Conservation (phyloP, 2,888 invertebrate species). For the Cactoblastis cactorum region DNA sequence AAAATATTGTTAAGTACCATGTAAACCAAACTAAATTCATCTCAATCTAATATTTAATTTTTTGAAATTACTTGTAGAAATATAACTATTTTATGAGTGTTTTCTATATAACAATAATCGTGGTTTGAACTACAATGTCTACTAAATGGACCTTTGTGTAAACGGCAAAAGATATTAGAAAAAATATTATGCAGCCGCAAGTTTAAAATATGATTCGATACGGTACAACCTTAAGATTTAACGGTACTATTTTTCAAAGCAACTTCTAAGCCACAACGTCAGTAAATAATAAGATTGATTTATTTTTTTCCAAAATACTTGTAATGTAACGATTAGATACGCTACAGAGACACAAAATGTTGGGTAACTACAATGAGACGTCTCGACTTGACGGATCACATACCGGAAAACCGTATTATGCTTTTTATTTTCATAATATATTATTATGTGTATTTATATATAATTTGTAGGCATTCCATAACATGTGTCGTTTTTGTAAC, state of each 20-base stretch:
- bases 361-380: constrained; percentile 19
- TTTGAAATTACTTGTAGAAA: no score
- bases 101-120: no score
- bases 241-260: constrained; percentile 42
- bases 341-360: constrained; percentile 53
- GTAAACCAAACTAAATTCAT: no score
- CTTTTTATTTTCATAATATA: constrained; percentile 14
- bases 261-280: constrained; percentile 44
- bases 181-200: neutral
- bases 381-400: constrained; percentile 6
- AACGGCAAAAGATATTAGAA: no score
- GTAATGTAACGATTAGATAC: constrained; percentile 69
- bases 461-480: neutral
- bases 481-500: neutral
- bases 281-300: constrained; percentile 42
- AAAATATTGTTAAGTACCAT: no score
- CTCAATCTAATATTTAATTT: no score
- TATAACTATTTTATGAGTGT: no score
- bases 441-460: no score
- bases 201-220: constrained; percentile 14
- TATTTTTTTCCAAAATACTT: constrained; percentile 56
- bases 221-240: constrained; percentile 43
- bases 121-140: no score
- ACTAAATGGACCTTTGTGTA: no score
- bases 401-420: constrained; percentile 17